A percentile compares a stretch with the other conserved stretches of the same genome.
phyloP scores from a whole-genome alignment of 2,797 vertebrate genomes.

The Pseudochaenichthys georgianus region DNA sequence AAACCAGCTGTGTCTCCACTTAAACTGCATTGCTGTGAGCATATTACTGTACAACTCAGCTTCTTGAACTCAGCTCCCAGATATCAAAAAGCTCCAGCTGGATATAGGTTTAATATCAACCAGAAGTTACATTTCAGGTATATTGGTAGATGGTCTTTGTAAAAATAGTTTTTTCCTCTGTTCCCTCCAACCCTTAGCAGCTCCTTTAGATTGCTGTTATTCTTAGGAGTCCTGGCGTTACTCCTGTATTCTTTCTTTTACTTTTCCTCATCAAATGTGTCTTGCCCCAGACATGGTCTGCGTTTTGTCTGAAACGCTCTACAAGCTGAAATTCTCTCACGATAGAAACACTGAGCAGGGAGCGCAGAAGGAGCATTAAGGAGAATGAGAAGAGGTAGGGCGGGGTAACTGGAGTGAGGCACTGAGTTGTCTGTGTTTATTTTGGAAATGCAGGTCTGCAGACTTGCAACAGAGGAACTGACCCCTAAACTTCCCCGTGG shows the following conservation, averaged over 20 bases:
- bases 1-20: conserved; percentile 78
- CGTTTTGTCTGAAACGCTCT: conserved; percentile 56
- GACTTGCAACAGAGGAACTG: conserved; percentile 73
- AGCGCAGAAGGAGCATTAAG: conserved; percentile 64
- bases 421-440: conserved; percentile 84
- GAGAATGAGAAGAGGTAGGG: conserved; percentile 71
- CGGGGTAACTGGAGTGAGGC: conserved; percentile 75
- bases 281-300: conserved; percentile 69
- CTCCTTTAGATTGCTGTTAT: conserved; percentile 45
- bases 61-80: conserved; percentile 43
- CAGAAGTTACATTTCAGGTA: conserved; percentile 47
- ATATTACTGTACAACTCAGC: conserved; percentile 54
- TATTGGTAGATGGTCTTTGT: conserved; percentile 22
- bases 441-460: conserved; percentile 81
- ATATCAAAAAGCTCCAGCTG: conserved; percentile 25
- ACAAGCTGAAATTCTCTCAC: conserved; percentile 67
- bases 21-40: conserved; percentile 56
- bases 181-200: conserved; percentile 14
- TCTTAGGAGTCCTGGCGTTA: conserved; percentile 46
- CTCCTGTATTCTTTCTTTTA: conserved; percentile 51
- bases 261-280: conserved; percentile 45
- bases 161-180: conserved; percentile 23
- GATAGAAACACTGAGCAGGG: conserved; percentile 58
- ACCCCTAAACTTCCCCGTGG: conserved; percentile 58
- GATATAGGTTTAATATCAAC: conserved; percentile 33